phyloP scores from a whole-genome alignment of 1,140 invertebrate genomes.

The Megalonaias nervosa region DNA sequence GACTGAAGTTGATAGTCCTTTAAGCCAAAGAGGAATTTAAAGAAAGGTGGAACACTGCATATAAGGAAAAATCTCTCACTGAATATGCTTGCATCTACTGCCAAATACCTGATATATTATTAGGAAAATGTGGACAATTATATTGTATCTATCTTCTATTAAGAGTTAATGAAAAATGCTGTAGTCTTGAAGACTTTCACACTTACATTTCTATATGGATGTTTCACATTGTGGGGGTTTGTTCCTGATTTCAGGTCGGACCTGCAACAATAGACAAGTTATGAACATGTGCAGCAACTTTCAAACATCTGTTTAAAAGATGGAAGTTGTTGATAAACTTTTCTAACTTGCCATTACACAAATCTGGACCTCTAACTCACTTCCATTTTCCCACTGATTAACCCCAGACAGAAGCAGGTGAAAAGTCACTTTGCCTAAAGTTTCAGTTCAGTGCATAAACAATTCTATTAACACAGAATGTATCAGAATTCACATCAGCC shows the following conservation, averaged over 20 bases:
- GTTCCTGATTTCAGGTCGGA: conserved; percentile 61
- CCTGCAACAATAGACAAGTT: conserved; percentile 39
- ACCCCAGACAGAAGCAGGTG: background rate
- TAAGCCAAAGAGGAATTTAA: too few species aligned
- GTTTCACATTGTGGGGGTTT: conserved; percentile 53
- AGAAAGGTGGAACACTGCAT: too few species aligned
- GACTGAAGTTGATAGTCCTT: too few species aligned
- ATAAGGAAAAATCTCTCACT: too few species aligned
- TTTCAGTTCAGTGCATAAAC: background rate
- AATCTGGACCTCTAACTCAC: background rate
- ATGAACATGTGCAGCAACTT: background rate
- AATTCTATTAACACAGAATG: background rate
- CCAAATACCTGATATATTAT: too few species aligned
- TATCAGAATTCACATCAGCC: background rate
- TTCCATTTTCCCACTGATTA: too few species aligned
- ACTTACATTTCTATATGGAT: conserved; percentile 32
- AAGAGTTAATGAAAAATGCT: too few species aligned
- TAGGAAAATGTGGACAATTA: too few species aligned
- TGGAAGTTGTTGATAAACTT: background rate
- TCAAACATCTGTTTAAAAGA: background rate
- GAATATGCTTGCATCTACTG: too few species aligned
- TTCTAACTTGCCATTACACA: background rate
- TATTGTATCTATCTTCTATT: too few species aligned
- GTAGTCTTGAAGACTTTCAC: background rate
- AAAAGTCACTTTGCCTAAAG: too few species aligned